A percentile compares a stretch with the other conserved stretches of the same genome.
Evolutionary conservation across 2,113 vertebrate genomes (phyloP).

Genomic region (Nyctibius bracteatus): DNA sequence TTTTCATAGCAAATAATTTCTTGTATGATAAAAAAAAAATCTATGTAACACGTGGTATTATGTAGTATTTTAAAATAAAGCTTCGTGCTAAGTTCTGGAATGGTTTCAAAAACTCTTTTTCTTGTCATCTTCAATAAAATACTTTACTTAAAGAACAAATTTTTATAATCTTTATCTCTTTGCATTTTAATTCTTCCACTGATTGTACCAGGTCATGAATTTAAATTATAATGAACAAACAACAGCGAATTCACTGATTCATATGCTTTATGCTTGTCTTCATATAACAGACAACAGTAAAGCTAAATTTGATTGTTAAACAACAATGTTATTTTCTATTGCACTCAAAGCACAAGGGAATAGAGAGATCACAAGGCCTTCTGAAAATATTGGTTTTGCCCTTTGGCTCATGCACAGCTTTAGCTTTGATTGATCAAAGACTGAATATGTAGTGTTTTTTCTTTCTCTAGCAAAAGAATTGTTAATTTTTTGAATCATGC

Average conservation of each 20-base stretch:
- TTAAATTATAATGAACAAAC: not conserved
- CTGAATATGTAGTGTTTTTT: fast-evolving
- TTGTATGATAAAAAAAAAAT: not conserved
- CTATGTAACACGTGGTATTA: not conserved
- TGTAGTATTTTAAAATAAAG: not conserved
- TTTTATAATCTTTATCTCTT: not conserved
- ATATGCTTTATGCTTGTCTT: not conserved
- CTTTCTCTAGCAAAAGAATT: not conserved
- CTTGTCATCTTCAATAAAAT: not conserved
- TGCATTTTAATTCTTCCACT: not conserved
- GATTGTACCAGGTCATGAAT: not conserved
- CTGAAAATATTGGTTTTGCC: not conserved
- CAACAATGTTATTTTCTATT: not conserved
- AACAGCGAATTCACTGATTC: not conserved
- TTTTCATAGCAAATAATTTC: not conserved
- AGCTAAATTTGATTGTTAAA: not conserved
- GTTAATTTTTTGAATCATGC: not conserved
- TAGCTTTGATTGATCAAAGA: not conserved
- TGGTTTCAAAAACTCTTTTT: not conserved
- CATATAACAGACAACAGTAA: not conserved
- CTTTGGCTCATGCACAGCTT: not conserved
- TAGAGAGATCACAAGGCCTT: not conserved
- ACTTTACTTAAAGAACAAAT: not conserved
- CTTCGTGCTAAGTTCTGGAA: not conserved
- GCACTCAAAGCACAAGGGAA: not conserved